Evolutionary conservation across 2,797 vertebrate species (phyloP).

Genomic region (Pipistrellus pygmaeus): DNA sequence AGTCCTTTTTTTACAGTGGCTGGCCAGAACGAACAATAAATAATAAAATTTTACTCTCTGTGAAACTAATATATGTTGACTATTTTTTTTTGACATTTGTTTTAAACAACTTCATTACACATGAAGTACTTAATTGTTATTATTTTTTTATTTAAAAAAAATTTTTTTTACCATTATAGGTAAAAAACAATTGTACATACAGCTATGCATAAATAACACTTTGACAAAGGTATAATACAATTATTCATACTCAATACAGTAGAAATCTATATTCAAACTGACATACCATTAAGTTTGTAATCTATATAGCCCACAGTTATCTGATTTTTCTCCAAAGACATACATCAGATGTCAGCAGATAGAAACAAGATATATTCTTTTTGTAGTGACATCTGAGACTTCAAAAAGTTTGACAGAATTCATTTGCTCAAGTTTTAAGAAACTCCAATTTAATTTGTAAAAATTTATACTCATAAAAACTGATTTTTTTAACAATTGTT

Average conservation of each 20-base stretch:
- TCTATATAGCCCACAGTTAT: not conserved
- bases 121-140: not conserved
- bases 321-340: not conserved
- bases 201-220: slow-evolving; percentile 21
- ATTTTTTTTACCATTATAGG: not conserved
- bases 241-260: slow-evolving; percentile 8
- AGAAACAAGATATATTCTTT: not conserved
- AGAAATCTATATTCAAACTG: not conserved
- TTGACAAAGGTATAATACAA: not conserved
- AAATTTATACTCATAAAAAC: not conserved
- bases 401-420: slow-evolving; percentile 36
- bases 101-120: not conserved
- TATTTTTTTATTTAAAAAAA: not conserved
- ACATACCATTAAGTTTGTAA: not conserved
- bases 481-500: slow-evolving; percentile 2
- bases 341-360: not conserved
- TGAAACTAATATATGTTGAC: not conserved
- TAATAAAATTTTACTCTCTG: not conserved
- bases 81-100: not conserved
- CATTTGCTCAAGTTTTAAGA: not conserved
- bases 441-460: slow-evolving; percentile 29
- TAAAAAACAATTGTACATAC: not conserved
- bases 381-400: not conserved
- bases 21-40: not conserved
- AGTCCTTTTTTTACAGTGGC: not conserved